phyloP scores from a whole-genome alignment of 2,888 invertebrate species.

The Tridacna crocea region DNA sequence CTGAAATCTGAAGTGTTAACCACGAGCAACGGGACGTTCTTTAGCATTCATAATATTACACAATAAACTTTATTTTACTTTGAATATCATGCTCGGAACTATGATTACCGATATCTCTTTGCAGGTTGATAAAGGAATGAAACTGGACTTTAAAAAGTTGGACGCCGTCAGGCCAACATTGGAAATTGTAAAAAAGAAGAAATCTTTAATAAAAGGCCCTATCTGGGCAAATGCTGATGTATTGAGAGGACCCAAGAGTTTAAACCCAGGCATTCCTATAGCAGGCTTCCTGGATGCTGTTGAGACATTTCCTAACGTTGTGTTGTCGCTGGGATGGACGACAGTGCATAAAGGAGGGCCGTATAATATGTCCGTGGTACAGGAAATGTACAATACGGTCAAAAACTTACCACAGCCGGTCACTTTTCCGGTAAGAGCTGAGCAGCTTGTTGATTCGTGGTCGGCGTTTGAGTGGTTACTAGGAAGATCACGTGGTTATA shows the following conservation, averaged over 20 bases:
- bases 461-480: constrained; percentile 88
- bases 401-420: constrained; percentile 88
- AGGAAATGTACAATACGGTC: constrained; percentile 78
- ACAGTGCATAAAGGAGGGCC: constrained; percentile 88
- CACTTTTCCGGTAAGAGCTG: constrained; percentile 92
- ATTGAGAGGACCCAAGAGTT: constrained; percentile 89
- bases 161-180: constrained; percentile 87
- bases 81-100: no score
- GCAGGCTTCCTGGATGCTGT: constrained; percentile 87
- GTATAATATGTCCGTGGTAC: constrained; percentile 86
- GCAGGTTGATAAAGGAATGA: constrained; percentile 87
- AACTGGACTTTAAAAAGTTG: constrained; percentile 93
- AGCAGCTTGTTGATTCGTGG: constrained; percentile 88
- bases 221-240: constrained; percentile 96
- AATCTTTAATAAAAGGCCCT: constrained; percentile 84
- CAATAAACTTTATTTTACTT: no score
- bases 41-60: no score
- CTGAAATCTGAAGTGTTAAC: no score
- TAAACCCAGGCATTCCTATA: constrained; percentile 87
- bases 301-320: constrained; percentile 86
- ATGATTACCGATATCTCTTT: neutral
- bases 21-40: no score
- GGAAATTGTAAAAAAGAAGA: constrained; percentile 64
- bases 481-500: constrained; percentile 86
- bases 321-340: constrained; percentile 94